A percentile compares a stretch with the other conserved stretches of the same genome.
Conservation (phyloP, 2,113 vertebrate species). For the Scalopus aquaticus region DNA sequence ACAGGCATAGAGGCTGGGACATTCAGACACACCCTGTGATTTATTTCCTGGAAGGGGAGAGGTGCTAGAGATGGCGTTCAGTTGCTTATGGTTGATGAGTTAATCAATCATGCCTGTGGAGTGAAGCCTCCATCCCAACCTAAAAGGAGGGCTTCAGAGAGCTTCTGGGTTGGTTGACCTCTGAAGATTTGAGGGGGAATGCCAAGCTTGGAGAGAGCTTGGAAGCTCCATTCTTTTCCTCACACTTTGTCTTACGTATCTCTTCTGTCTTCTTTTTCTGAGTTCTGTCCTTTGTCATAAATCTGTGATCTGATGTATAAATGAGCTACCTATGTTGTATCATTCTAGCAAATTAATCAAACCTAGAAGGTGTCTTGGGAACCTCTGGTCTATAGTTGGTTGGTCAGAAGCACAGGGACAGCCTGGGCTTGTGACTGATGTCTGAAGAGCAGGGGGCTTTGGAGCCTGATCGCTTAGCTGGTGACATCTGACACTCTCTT, state of each 20-base stretch:
- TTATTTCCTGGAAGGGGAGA: background rate
- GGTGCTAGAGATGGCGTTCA: background rate
- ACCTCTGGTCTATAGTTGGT: background rate
- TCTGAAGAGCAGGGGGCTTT: background rate
- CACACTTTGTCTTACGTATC: too few relatives aligned
- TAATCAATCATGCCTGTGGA: background rate
- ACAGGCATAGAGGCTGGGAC: background rate
- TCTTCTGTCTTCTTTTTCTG: background rate
- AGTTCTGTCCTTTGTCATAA: background rate
- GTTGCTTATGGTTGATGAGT: background rate
- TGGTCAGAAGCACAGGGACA: background rate
- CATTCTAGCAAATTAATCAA: background rate
- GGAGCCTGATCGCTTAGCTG: background rate
- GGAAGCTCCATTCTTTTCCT: background rate
- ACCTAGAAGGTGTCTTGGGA: background rate
- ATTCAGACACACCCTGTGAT: background rate
- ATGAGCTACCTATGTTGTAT: background rate
- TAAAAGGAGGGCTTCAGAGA: background rate
- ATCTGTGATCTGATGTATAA: background rate
- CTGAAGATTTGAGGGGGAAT: background rate
- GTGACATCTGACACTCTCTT: background rate
- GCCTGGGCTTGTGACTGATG: background rate
- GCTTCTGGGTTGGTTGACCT: background rate
- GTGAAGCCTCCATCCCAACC: background rate
- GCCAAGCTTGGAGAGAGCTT: background rate